These are phyloP conservation scores for Diachasma alloeum DNA, from an alignment of 1,140 invertebrate species.

Conservation along the genomic window DNA sequence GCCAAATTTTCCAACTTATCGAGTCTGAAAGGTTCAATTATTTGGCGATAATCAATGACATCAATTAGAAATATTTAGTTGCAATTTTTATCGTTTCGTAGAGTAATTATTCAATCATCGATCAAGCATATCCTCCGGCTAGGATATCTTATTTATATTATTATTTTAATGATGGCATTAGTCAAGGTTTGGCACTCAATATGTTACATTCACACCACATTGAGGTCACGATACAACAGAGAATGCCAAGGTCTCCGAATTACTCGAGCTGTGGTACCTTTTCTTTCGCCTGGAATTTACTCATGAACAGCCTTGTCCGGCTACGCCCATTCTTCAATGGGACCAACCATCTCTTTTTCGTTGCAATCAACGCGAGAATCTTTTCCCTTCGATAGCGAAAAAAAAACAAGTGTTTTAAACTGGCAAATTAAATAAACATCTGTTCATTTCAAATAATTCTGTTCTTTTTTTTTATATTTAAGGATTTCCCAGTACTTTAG, in stretches of 20 bases:
- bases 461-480: no score
- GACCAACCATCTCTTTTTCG: neutral
- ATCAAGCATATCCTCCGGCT: neutral
- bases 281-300: neutral
- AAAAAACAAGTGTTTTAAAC: no score
- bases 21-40: no score
- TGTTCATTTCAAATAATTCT: no score
- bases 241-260: slow-evolving; percentile 5
- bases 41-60: no score
- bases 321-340: neutral
- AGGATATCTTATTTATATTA: neutral
- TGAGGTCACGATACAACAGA: neutral
- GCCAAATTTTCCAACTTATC: no score
- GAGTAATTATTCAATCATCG: no score
- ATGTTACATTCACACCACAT: neutral
- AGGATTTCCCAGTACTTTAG: no score
- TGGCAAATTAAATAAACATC: no score
- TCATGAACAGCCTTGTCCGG: neutral
- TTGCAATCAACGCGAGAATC: neutral
- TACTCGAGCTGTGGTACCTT: neutral
- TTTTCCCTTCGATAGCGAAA: neutral
- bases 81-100: no score
- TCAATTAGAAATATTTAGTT: no score
- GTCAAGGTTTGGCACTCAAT: neutral
- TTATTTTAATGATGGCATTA: neutral